Evolutionary conservation across 2,113 vertebrate species (phyloP).

Genomic region (Natator depressus): DNA sequence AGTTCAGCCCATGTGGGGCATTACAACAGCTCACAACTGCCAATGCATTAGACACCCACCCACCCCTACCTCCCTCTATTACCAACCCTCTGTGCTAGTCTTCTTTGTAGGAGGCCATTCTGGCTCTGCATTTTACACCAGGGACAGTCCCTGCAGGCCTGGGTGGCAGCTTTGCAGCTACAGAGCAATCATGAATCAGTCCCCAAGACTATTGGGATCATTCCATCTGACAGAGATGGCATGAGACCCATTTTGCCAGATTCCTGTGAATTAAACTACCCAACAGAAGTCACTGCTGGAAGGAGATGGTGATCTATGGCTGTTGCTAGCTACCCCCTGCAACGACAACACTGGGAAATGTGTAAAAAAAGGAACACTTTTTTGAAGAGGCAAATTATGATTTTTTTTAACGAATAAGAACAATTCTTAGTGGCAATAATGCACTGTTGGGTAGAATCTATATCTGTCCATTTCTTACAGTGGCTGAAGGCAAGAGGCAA

Average conservation of each 20-base stretch:
- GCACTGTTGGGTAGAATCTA: fast-evolving
- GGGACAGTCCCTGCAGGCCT: background rate
- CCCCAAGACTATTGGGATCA: fast-evolving
- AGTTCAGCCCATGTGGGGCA: background rate
- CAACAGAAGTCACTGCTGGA: background rate
- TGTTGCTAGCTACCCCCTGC: background rate
- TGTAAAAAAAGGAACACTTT: background rate
- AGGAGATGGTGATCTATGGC: fast-evolving
- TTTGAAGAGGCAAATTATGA: fast-evolving
- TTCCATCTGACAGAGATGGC: background rate
- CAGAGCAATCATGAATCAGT: background rate
- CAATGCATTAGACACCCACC: background rate
- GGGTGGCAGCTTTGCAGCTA: background rate
- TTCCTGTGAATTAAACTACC: background rate
- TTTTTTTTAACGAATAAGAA: background rate
- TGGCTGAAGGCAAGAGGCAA: background rate
- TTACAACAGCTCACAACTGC: background rate
- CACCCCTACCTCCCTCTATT: background rate
- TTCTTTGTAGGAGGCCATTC: background rate
- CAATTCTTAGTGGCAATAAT: background rate
- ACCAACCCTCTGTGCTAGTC: background rate
- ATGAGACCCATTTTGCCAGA: background rate
- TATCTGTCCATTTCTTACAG: background rate
- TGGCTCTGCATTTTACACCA: background rate
- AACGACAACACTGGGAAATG: background rate